These are phyloP conservation scores for Montipora cactus DNA, from an alignment of 64 coral and sea anemone genomes.

Conservation along the genomic window DNA sequence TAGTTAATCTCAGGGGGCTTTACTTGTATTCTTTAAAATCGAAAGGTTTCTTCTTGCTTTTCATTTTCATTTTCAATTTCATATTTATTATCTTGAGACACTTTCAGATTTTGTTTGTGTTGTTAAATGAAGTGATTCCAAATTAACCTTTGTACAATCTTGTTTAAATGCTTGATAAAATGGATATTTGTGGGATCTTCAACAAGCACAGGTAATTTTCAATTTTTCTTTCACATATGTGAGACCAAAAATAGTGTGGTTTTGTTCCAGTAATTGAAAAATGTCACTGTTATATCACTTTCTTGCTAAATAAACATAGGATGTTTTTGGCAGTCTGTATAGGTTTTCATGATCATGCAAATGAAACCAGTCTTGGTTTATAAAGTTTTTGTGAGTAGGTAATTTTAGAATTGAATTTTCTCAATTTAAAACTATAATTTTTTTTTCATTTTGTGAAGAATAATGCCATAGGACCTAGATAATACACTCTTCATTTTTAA, in stretches of 20 bases:
- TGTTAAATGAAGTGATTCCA: not conserved
- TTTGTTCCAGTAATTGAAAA: not conserved
- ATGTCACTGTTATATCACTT: not conserved
- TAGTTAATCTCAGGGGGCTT: not conserved
- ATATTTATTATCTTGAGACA: not conserved
- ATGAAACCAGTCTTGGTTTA: not conserved
- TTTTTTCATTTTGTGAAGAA: no score
- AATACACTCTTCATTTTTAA: no score
- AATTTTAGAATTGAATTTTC: not conserved
- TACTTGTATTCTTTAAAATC: not conserved
- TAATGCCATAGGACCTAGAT: no score
- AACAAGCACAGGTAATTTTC: not conserved
- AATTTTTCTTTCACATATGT: not conserved
- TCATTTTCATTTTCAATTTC: not conserved
- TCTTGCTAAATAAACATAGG: not conserved
- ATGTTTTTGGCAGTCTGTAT: not conserved
- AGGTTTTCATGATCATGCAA: not conserved
- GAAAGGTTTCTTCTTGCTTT: constrained; percentile 9
- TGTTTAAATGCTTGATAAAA: not conserved
- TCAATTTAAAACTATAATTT: not conserved
- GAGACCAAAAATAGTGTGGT: not conserved
- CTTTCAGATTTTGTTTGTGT: not conserved
- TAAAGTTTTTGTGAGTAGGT: not conserved
- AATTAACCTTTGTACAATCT: not conserved
- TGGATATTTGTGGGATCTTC: not conserved